Evolutionary conservation across 1,140 invertebrate species (phyloP).

Genomic region (Macrotrachela quadricornifera): DNA sequence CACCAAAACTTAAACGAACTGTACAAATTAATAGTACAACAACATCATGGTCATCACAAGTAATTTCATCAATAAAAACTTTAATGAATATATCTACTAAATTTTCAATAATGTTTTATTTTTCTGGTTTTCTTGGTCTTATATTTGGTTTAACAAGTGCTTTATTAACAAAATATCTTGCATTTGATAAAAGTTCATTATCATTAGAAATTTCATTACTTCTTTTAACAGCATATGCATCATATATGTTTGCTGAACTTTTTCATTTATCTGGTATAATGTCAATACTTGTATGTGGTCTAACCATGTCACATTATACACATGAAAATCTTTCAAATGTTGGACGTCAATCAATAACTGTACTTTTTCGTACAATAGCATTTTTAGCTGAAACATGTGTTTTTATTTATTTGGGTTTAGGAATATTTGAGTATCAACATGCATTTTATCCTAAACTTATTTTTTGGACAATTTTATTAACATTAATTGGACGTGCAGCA

Average conservation of each 20-base stretch:
- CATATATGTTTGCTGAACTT: constrained; percentile 89
- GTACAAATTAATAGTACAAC: no score
- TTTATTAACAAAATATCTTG: constrained; percentile 65
- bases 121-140: constrained; percentile 86
- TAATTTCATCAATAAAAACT: no score
- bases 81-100: constrained; percentile 21
- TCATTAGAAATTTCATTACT: constrained; percentile 94
- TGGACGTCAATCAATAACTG: constrained; percentile 95
- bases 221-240: constrained; percentile 89
- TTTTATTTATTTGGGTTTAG: constrained; percentile 92
- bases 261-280: constrained; percentile 85
- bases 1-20: no score
- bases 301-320: constrained; percentile 98
- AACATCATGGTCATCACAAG: no score
- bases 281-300: constrained; percentile 94
- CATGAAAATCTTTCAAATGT: constrained; percentile 94
- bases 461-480: constrained; percentile 60
- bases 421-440: constrained; percentile 81
- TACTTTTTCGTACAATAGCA: constrained; percentile 85
- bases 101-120: constrained; percentile 94
- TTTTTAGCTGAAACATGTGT: constrained; percentile 90
- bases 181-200: constrained; percentile 73
- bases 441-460: constrained; percentile 48
- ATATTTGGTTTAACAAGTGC: constrained; percentile 68
- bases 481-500: constrained; percentile 62